Evolutionary conservation across 2,888 invertebrate species (phyloP), one percentile per base, ranked within the genome.

Genomic region (Ochlodes sylvanus): DNA sequence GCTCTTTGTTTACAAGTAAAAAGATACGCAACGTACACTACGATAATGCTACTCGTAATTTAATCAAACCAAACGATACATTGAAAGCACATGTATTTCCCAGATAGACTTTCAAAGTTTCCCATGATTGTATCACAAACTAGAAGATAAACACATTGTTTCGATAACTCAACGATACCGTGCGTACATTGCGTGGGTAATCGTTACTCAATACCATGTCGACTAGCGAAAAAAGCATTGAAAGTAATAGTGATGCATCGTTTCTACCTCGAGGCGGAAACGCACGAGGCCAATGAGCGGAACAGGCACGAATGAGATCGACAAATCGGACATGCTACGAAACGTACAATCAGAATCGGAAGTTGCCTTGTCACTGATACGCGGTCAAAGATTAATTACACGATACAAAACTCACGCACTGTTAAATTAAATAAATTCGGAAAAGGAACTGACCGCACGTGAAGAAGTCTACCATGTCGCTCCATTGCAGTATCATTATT

Each of bases 401-500:
- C 21, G 21, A 58, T 56, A 21, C 42, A 34, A 70, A 66, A 65
- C 50, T 19, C 63, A 65, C 17, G 14, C 38, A 58, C 17, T 50
- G 21, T 58, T 56, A 71, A 70, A 71, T 72, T 71, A 65, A 72
- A 70, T 73, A 66, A 71, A 69, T 76, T 75, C 75, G 69, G 80
- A 80, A 78, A 78, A 71, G 68, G 76, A 83, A 91, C 90, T 87
- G 87, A 92, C 92, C 92, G 81, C 91, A 90, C 73, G 83, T 81
- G 76, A 92, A 84, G 81, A 90, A 90, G 77, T 90, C 90, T 77
- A 92, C 82, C 90, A 91, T 90, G 92, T 92, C 92, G 83, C 88
- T 87, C 88, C 90, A 91, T 87, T 89, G 87, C 89, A 92, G 86
- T 86, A 89, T 83, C 91, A 90, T 90, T 80, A 80, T 87, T 86